Evolutionary conservation across 2,797 vertebrate genomes (phyloP).

Genomic region (Xiphophorus birchmanni): DNA sequence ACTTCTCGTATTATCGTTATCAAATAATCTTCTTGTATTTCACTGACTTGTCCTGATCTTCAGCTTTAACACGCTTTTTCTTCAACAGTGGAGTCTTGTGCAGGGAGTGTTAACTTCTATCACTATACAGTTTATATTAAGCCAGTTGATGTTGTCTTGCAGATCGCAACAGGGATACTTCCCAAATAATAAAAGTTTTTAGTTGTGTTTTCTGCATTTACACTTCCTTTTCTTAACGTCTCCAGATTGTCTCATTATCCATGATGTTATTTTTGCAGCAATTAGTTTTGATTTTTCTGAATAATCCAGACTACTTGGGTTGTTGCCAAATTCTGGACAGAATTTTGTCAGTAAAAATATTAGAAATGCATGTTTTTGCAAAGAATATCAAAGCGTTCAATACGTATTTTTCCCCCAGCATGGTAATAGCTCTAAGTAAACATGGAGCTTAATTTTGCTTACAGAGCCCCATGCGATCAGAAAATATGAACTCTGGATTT

Average conservation of each 20-base stretch:
- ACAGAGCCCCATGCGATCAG: not conserved
- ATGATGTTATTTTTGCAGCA: not conserved
- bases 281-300: not conserved
- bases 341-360: not conserved
- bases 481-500: constrained; percentile 37
- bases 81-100: not conserved
- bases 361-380: not conserved
- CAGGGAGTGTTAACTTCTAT: not conserved
- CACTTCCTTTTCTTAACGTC: not conserved
- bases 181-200: not conserved
- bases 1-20: no score
- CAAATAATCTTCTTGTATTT: not conserved
- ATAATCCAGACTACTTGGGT: not conserved
- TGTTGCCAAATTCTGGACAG: not conserved
- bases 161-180: not conserved
- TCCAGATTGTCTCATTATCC: not conserved
- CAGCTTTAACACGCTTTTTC: not conserved
- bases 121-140: not conserved
- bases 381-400: not conserved
- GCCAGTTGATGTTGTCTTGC: not conserved
- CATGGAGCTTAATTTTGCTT: not conserved
- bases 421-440: not conserved
- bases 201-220: not conserved
- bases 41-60: not conserved
- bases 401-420: no score